phyloP scores from a whole-genome alignment of 2,113 vertebrate species.

The Sylvilagus bachmani region DNA sequence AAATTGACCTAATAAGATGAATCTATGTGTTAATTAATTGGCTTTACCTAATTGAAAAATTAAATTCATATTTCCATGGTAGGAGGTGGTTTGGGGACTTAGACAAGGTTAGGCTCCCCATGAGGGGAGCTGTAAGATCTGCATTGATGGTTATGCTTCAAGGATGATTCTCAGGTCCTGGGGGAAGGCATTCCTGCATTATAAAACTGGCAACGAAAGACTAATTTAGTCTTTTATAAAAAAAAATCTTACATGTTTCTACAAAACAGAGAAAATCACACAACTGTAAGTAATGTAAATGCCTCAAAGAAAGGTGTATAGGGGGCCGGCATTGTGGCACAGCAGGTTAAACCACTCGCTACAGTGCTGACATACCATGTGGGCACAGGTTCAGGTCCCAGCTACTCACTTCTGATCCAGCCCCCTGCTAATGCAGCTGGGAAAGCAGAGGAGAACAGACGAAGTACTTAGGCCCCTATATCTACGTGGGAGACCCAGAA shows the following conservation, averaged over 20 bases:
- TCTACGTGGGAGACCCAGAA: no score
- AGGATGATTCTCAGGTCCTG: not conserved
- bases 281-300: not conserved
- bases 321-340: no score
- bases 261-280: not conserved
- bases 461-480: no score
- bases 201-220: not conserved
- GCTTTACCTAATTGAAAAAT: not conserved
- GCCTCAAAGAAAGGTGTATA: not conserved
- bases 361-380: no score
- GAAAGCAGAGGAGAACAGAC: no score
- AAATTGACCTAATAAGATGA: not conserved
- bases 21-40: not conserved
- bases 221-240: slow-evolving; percentile 14
- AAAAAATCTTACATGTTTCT: not conserved
- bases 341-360: no score
- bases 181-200: not conserved
- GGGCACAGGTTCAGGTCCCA: no score
- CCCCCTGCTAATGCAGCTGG: no score
- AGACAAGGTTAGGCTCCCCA: not conserved
- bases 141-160: not conserved
- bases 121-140: accelerated
- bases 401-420: no score
- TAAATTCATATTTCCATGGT: not conserved
- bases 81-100: not conserved